Percentiles rank a stretch among this genome's conserved stretches.
Evolutionary conservation across 2,797 vertebrate genomes (phyloP).

Genomic region (Geotrypetes seraphini): DNA sequence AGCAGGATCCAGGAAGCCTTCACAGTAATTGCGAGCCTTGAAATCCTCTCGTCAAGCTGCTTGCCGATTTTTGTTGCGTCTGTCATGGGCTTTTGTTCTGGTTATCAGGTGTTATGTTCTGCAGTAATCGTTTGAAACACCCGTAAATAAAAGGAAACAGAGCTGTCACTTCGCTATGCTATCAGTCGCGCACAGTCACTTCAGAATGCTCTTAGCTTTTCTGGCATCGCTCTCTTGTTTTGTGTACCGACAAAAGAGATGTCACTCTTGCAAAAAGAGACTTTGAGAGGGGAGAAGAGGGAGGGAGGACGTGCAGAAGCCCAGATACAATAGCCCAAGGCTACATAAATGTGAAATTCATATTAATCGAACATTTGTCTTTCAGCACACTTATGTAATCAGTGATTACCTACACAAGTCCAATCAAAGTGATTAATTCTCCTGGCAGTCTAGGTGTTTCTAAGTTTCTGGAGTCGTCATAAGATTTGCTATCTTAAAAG

Average conservation of each 20-base stretch:
- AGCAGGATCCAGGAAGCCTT: fast-evolving
- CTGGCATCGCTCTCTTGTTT: not conserved
- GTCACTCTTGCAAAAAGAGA: not conserved
- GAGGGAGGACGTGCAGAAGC: no score
- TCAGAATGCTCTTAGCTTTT: not conserved
- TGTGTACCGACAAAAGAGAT: not conserved
- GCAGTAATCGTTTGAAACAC: not conserved
- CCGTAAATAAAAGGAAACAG: conserved; percentile 1
- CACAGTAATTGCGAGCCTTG: not conserved
- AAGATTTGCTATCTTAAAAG: no score
- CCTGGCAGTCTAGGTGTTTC: no score
- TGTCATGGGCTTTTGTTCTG: not conserved
- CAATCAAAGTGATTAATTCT: no score
- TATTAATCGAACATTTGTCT: no score
- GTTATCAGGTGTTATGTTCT: not conserved
- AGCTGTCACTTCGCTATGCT: not conserved
- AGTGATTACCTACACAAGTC: no score
- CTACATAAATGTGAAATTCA: no score
- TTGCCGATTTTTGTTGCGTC: fast-evolving
- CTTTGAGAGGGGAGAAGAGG: not conserved
- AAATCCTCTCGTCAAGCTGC: fast-evolving
- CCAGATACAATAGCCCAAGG: no score
- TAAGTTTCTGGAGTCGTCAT: no score
- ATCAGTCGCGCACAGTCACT: not conserved
- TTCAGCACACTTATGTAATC: no score